Percentiles rank a stretch among this genome's conserved stretches.
phyloP scores from a whole-genome alignment of 1,140 invertebrate genomes.

The Drosophila serrata region DNA sequence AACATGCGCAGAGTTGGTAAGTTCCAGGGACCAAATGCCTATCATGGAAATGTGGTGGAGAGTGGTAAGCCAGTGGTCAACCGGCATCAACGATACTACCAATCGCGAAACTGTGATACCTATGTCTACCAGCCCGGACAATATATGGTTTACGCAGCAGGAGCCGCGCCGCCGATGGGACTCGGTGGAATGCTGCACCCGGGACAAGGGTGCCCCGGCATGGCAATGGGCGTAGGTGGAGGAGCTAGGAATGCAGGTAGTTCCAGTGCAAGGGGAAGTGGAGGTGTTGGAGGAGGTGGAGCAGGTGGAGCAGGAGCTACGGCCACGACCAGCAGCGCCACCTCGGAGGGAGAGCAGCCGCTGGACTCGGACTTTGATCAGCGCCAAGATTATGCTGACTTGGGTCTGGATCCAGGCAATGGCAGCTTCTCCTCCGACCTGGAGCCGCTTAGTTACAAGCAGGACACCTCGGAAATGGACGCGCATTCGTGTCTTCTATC shows the following conservation, averaged over 20 bases:
- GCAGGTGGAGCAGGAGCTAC: constrained; percentile 7
- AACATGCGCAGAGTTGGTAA: constrained; percentile 3
- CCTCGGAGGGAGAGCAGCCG: constrained; percentile 50
- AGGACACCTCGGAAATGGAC: constrained; percentile 22
- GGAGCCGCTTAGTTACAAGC: constrained; percentile 35
- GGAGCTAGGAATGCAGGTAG: background rate
- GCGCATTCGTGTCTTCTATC: constrained; percentile 10
- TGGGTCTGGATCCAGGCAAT: constrained; percentile 38
- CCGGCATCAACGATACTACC: constrained; percentile 56
- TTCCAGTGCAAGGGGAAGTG: constrained; percentile 4
- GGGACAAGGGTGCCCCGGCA: background rate
- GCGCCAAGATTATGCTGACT: constrained; percentile 33
- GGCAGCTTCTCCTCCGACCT: constrained; percentile 53
- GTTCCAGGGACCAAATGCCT: constrained; percentile 21
- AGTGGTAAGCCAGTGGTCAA: constrained; percentile 9
- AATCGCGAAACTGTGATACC: constrained; percentile 58
- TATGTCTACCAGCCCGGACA: constrained; percentile 35
- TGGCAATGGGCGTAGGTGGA: background rate
- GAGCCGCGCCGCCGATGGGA: constrained; percentile 8
- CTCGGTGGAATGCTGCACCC: constrained; percentile 1
- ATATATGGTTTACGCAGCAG: constrained; percentile 34
- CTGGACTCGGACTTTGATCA: constrained; percentile 53
- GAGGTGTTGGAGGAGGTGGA: constrained; percentile 9
- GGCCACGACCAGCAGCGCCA: constrained; percentile 41
- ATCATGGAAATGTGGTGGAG: constrained; percentile 9